phyloP scores from a whole-genome alignment of 2,113 vertebrate genomes.

The Regulus satrapa region DNA sequence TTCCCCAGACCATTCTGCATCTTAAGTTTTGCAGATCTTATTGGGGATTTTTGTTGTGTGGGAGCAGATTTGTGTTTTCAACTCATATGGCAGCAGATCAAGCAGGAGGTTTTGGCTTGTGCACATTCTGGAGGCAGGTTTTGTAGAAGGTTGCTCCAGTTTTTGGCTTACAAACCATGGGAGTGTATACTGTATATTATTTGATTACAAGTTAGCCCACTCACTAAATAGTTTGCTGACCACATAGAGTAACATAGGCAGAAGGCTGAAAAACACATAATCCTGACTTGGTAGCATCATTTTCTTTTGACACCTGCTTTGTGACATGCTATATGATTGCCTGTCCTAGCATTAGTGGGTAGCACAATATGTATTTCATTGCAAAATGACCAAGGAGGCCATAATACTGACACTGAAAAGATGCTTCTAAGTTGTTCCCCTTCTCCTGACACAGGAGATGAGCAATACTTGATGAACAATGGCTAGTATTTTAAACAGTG shows the following conservation, averaged over 20 bases:
- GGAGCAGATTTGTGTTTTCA: constrained; percentile 63
- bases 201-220: constrained; percentile 50
- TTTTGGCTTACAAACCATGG: constrained; percentile 41
- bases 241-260: constrained; percentile 19
- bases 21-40: constrained; percentile 48
- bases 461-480: neutral
- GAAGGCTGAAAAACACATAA: neutral
- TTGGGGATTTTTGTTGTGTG: constrained; percentile 50
- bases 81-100: constrained; percentile 61
- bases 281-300: neutral
- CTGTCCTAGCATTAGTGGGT: neutral
- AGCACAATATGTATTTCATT: neutral
- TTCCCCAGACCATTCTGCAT: constrained; percentile 18
- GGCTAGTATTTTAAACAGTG: neutral
- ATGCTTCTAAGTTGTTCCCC: neutral
- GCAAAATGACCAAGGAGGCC: neutral
- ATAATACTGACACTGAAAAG: neutral
- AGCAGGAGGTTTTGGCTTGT: constrained; percentile 44
- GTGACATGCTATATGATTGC: neutral
- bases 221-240: constrained; percentile 49
- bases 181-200: constrained; percentile 17
- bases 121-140: constrained; percentile 41
- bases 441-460: neutral
- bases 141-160: constrained; percentile 14
- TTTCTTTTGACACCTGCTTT: neutral